These are phyloP conservation scores for Cryptus viduatorius DNA, from an alignment of 2,888 invertebrate species.

Conservation along the genomic window DNA sequence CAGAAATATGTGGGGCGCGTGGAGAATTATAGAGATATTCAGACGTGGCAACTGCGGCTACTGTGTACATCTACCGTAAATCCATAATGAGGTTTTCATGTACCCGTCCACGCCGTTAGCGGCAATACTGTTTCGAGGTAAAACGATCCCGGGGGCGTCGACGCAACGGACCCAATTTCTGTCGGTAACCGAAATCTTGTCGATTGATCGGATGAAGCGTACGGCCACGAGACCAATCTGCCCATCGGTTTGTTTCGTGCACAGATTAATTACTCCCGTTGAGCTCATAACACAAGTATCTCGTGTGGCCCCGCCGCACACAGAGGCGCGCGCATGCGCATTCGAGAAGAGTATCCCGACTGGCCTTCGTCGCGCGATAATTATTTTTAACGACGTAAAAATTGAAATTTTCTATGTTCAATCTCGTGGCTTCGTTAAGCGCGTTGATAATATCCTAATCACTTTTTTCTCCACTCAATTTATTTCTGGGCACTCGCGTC, in stretches of 20 bases:
- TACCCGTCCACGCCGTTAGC: conserved; percentile 9
- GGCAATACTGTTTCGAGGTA: conserved; percentile 41
- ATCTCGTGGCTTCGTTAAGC: neutral
- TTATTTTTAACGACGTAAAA: neutral
- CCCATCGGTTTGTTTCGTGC: conserved; percentile 14
- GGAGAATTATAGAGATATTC: neutral
- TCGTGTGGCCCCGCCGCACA: neutral
- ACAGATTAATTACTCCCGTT: conserved; percentile 16
- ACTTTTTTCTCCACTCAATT: neutral
- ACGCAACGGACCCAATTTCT: conserved; percentile 27
- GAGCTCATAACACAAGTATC: conserved; percentile 2
- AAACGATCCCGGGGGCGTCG: conserved; percentile 40
- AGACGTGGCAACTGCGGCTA: neutral
- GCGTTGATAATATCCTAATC: neutral
- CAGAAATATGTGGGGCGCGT: neutral
- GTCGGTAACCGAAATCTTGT: conserved; percentile 44
- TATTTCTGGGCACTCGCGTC: neutral
- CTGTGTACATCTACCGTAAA: conserved; percentile 23
- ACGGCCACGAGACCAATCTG: conserved; percentile 4
- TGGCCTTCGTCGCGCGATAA: neutral
- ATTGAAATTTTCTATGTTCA: neutral
- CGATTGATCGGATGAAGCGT: conserved; percentile 44
- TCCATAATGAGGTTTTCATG: conserved; percentile 37
- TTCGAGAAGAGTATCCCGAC: neutral
- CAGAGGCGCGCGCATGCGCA: neutral